These are phyloP conservation scores for Eumacrocentrus americanus DNA, from an alignment of 2,888 invertebrate genomes.

Conservation along the genomic window DNA sequence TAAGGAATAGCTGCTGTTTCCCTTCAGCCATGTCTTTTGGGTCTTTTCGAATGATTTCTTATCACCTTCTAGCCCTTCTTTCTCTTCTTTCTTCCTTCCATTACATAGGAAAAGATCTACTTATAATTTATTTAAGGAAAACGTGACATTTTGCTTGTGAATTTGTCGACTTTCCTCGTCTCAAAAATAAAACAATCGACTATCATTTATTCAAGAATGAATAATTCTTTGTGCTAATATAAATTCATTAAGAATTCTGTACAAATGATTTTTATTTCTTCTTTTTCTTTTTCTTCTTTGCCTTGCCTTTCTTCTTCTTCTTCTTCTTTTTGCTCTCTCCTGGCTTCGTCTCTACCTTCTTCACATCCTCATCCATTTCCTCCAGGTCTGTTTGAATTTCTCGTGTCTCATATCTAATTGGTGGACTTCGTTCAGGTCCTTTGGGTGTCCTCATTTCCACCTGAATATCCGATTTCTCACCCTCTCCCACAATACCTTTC, in stretches of 20 bases:
- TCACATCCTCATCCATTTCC: constrained; percentile 28
- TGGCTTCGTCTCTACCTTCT: constrained; percentile 30
- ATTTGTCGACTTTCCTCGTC: background rate
- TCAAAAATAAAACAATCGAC: constrained; percentile 1
- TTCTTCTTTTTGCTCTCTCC: constrained; percentile 33
- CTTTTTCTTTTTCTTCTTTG: constrained; percentile 16
- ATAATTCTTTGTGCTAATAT: background rate
- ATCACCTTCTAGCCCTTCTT: background rate
- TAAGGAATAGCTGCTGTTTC: constrained; percentile 63
- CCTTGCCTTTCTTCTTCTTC: constrained; percentile 15
- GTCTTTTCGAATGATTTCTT: background rate
- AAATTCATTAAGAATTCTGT: background rate
- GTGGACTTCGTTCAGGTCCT: constrained; percentile 67
- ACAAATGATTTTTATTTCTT: constrained; percentile 9
- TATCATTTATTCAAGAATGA: no score
- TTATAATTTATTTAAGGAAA: background rate
- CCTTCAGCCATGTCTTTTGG: constrained; percentile 37
- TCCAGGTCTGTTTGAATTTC: constrained; percentile 70
- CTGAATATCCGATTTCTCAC: constrained; percentile 74
- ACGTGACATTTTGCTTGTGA: background rate
- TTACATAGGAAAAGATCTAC: background rate
- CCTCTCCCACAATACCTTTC: constrained; percentile 71
- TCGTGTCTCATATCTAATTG: constrained; percentile 69
- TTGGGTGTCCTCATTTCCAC: constrained; percentile 77
- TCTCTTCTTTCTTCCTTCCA: background rate